Evolutionary conservation across 2,113 vertebrate genomes (phyloP).

Genomic region (Scalopus aquaticus): DNA sequence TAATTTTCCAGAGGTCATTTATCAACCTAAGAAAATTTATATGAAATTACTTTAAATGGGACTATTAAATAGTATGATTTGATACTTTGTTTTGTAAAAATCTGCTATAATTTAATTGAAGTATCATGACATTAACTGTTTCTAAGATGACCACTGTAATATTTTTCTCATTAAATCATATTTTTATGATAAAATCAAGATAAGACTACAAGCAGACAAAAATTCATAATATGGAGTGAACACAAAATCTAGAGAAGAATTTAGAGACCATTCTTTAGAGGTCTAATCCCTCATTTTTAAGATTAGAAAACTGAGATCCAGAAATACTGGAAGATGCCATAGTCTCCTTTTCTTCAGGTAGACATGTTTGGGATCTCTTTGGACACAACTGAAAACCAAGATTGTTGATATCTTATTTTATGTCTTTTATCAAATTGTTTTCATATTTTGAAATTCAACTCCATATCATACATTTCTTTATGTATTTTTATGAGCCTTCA

Average conservation of each 20-base stretch:
- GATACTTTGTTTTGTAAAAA: neutral
- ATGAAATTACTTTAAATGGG: neutral
- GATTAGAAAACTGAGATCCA: neutral
- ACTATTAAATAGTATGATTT: neutral
- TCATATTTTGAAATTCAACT: neutral
- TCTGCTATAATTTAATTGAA: neutral
- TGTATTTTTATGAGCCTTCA: neutral
- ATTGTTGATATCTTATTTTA: no score
- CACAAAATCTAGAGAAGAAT: neutral
- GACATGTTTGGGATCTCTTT: no score
- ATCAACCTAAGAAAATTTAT: neutral
- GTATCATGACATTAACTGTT: neutral
- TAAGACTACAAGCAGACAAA: neutral
- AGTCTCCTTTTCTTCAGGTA: neutral
- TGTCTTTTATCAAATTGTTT: neutral
- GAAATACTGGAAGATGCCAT: neutral
- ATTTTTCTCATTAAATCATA: neutral
- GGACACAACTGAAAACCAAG: no score
- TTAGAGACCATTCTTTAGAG: neutral
- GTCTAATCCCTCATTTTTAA: neutral
- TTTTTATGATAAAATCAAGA: neutral
- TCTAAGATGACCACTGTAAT: neutral
- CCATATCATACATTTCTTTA: neutral
- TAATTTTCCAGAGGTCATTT: neutral
- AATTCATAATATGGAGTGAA: neutral